phyloP scores from a whole-genome alignment of 2,113 vertebrate species.

The Pelodiscus sinensis region DNA sequence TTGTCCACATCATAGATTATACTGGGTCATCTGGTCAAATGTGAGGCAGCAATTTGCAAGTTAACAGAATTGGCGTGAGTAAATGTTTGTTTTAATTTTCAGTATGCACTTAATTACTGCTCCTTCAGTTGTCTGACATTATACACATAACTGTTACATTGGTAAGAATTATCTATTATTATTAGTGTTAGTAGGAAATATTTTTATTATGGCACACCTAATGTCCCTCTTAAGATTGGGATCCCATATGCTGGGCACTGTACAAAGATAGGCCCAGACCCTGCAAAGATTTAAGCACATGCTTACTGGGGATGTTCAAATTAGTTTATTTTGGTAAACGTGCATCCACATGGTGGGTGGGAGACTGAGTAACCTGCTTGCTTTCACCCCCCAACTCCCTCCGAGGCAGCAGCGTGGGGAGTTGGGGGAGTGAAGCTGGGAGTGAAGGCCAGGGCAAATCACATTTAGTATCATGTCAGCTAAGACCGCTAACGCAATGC shows the following conservation, averaged over 20 bases:
- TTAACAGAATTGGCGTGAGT: background rate
- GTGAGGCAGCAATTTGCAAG: background rate
- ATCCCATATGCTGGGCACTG: no score
- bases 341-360: no score
- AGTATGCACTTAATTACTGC: background rate
- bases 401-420: no score
- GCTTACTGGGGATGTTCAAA: background rate
- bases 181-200: background rate
- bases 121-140: background rate
- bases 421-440: no score
- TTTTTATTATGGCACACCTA: background rate
- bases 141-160: background rate
- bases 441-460: background rate
- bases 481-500: no score
- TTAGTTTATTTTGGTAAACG: no score
- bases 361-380: no score
- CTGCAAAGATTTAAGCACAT: background rate
- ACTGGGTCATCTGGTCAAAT: background rate
- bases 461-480: background rate
- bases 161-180: background rate
- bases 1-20: background rate
- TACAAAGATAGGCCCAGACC: background rate
- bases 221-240: background rate
- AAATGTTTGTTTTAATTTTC: background rate
- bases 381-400: no score